A percentile compares a stretch with the other conserved stretches of the same genome.
These are phyloP conservation scores for Lathamus discolor DNA, from an alignment of 2,113 vertebrate genomes.

Conservation along the genomic window DNA sequence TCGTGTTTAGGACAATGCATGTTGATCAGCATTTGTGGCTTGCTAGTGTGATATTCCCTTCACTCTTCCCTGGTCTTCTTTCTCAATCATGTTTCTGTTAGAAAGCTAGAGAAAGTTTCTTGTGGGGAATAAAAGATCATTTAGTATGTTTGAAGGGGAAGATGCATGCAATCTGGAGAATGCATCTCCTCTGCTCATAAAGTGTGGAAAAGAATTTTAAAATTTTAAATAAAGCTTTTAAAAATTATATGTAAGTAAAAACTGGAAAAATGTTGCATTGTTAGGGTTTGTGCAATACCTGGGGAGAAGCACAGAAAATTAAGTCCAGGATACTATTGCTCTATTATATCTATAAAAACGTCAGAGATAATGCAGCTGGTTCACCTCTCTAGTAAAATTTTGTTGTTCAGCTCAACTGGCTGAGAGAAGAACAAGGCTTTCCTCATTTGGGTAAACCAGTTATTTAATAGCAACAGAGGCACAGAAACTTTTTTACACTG, in stretches of 20 bases:
- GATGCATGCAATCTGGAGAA: not conserved
- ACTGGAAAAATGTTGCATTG: not conserved
- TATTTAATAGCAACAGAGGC: not conserved
- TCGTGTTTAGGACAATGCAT: not conserved
- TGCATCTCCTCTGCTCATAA: not conserved
- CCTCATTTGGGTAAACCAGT: not conserved
- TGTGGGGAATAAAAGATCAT: not conserved
- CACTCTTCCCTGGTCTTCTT: not conserved
- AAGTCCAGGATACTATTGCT: not conserved
- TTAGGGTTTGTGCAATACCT: not conserved
- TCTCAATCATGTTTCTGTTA: not conserved
- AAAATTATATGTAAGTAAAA: not conserved
- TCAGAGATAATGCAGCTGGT: not conserved
- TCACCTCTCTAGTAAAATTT: not conserved
- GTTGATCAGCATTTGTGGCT: not conserved
- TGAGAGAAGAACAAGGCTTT: not conserved
- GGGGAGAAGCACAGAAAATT: not conserved
- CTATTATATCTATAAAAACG: not conserved
- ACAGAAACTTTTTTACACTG: not conserved
- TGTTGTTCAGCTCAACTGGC: not conserved
- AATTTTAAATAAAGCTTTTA: not conserved
- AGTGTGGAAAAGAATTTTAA: not conserved
- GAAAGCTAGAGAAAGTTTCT: not conserved
- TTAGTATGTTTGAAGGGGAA: not conserved
- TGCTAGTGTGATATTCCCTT: not conserved